A percentile compares a stretch with the other conserved stretches of the same genome.
These are phyloP conservation scores for Phalacrocorax pelagicus DNA, from an alignment of 2,113 vertebrate genomes.

Conservation along the genomic window DNA sequence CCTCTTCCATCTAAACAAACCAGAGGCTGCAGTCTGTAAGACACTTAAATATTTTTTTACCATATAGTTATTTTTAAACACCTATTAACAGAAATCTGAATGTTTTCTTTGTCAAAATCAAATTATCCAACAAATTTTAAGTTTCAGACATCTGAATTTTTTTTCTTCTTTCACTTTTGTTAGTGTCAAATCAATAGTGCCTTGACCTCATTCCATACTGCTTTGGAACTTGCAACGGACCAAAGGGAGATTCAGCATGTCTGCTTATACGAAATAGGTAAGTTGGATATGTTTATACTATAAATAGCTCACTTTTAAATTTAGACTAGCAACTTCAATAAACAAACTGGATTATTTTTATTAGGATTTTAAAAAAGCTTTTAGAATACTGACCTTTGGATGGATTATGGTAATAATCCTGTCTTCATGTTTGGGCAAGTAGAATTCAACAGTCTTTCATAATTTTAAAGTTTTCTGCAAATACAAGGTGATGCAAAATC, in stretches of 20 bases:
- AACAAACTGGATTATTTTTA: neutral
- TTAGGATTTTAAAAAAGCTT: neutral
- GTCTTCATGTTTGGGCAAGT: neutral
- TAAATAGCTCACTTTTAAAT: neutral
- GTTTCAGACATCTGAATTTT: neutral
- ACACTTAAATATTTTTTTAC: neutral
- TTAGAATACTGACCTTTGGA: neutral
- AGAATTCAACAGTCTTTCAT: neutral
- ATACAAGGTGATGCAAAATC: neutral
- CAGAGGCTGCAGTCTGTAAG: neutral
- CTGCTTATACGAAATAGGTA: conserved; percentile 99
- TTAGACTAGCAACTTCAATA: neutral
- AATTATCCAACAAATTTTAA: neutral
- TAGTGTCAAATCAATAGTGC: conserved; percentile 99
- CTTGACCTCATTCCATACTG: conserved; percentile 94
- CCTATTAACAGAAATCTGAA: neutral
- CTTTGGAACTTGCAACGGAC: conserved; percentile 93
- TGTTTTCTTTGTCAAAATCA: neutral
- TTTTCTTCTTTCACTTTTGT: neutral
- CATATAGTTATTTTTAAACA: neutral
- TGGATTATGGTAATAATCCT: neutral
- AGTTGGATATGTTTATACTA: neutral
- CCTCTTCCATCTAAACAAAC: neutral
- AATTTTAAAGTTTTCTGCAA: neutral
- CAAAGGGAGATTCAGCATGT: conserved; percentile 98